Base-by-base conservation (phyloP, 2,888 invertebrate species). In the Brenthis hecate region DNA sequence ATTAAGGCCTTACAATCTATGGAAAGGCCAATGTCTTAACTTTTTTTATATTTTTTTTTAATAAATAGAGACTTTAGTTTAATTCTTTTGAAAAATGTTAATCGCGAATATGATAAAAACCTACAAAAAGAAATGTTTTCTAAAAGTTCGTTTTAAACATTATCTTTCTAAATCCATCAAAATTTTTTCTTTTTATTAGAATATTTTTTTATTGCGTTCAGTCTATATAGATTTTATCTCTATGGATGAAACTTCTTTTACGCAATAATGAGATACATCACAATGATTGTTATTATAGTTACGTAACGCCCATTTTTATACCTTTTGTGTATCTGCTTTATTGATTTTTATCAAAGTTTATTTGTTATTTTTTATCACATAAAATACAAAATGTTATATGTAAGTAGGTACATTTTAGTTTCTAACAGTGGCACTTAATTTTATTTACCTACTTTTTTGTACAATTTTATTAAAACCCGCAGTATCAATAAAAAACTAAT, bases 221-320 rank as follows among this genome's bases (percentile, higher is more conserved):
- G 6, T 71, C 69, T 76, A 51, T 50, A 14, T 19, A 14, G 66
- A 73, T 71, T 50, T 75, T 79, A 48, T 58, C 70, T 79, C 83
- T 83, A 75, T 77, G 80, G 77, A 53, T 53, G 28, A n/a, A n/a
- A 43, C 53, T 58, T 61, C 74, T 77, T 75, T 85, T 86, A 85
- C 81, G 83, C 78, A 84, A 85, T 82, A 80, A 79, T 79, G 77
- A 77, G 81, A 87, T 83, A 79, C 80, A 78, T 79, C 73, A 77
- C 73, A 77, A 72, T 74, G 80, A 80, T 82, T 82, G 78, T 81
- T 86, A 85, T 87, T 85, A 80, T 83, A 85, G 86, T 86, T 81
- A 82, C 75, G 80, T 84, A 78, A 86, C 87, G 88, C 87, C 87
- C 81, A 81, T 88, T 85, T 86, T 87, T 82, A 85, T 85, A 86